Evolutionary conservation across 2,113 vertebrate genomes (phyloP).

Genomic region (Crotalus viridis): DNA sequence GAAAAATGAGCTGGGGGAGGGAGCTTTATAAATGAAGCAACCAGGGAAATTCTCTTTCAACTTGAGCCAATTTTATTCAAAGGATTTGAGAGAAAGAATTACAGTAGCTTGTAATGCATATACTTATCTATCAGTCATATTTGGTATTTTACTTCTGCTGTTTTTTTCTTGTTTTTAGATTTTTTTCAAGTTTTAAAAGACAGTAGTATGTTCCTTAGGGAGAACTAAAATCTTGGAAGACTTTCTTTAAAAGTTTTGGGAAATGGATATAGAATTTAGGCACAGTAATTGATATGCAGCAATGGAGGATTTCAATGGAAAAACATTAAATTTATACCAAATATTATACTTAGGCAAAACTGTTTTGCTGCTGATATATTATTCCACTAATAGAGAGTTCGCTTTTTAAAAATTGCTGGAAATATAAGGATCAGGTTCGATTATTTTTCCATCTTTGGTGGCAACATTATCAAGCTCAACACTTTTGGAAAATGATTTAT

Average conservation of each 20-base stretch:
- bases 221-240: neutral
- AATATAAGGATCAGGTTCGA: neutral
- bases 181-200: constrained; percentile 4
- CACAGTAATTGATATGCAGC: neutral
- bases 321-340: neutral
- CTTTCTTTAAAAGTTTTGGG: constrained; percentile 29
- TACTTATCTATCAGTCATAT: constrained; percentile 38
- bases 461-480: neutral
- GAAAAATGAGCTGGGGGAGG: constrained; percentile 45
- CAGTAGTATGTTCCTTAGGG: constrained; percentile 35
- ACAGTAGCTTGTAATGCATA: constrained; percentile 51
- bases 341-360: neutral
- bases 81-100: constrained; percentile 63
- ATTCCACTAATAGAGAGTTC: neutral
- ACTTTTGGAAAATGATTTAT: neutral
- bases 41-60: constrained; percentile 60
- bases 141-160: constrained; percentile 45
- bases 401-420: neutral
- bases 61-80: constrained; percentile 58
- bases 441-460: neutral
- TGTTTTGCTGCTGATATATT: neutral
- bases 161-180: constrained; percentile 50
- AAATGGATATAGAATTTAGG: neutral
- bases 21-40: constrained; percentile 45
- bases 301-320: neutral